A percentile compares a stretch with the other conserved stretches of the same genome.
These are phyloP conservation scores for Petaurus breviceps DNA, from an alignment of 2,113 vertebrate species.

Conservation along the genomic window DNA sequence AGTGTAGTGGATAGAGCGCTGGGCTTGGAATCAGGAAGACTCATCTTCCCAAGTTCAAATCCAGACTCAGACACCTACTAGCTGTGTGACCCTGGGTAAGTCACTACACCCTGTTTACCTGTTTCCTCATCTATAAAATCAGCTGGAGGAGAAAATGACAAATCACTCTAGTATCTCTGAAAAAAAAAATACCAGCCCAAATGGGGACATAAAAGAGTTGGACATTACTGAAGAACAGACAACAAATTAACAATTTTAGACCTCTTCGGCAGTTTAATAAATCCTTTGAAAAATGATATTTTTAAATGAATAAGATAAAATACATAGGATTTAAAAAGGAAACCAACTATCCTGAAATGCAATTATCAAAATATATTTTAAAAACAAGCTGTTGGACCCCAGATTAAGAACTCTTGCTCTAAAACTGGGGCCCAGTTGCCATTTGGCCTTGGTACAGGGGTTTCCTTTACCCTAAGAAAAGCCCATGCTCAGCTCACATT, in stretches of 20 bases:
- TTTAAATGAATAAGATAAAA: not conserved
- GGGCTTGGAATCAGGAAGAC: too few relatives aligned
- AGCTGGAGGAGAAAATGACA: too few relatives aligned
- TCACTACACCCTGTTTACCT: too few relatives aligned
- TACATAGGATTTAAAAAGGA: not conserved
- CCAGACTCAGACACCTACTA: too few relatives aligned
- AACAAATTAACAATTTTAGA: not conserved
- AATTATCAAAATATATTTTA: not conserved
- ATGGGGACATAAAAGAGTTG: too few relatives aligned
- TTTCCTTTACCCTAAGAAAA: not conserved
- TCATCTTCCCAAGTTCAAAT: too few relatives aligned
- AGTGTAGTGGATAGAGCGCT: too few relatives aligned
- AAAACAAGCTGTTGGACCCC: not conserved
- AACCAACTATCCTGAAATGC: not conserved
- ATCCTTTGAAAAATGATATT: not conserved
- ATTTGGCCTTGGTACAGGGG: not conserved
- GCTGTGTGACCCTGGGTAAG: too few relatives aligned
- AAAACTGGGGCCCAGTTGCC: not conserved
- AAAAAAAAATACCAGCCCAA: too few relatives aligned
- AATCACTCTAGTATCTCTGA: too few relatives aligned
- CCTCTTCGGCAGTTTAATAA: not conserved
- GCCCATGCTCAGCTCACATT: not conserved
- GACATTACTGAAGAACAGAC: not conserved
- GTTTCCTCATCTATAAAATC: too few relatives aligned
- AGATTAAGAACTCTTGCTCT: not conserved